Conservation (phyloP, 2,113 vertebrate genomes). For the Oryctolagus cuniculus region DNA sequence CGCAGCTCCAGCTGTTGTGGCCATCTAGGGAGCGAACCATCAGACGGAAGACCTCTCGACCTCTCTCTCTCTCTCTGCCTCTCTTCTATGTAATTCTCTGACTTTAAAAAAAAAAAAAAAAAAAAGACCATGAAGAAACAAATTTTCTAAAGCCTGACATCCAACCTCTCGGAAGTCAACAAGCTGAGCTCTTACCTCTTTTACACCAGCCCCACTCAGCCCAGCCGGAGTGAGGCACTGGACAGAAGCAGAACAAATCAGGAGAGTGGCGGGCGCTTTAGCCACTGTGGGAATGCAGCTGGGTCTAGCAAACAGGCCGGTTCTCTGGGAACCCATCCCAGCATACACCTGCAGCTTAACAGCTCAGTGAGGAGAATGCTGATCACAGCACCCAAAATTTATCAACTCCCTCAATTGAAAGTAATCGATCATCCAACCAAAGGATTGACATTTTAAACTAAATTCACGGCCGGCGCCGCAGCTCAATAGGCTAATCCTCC, state of each 20-base stretch:
- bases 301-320: neutral
- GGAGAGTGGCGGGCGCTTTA: neutral
- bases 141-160: neutral
- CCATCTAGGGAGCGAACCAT: no score
- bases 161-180: neutral
- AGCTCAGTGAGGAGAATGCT: neutral
- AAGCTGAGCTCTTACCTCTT: neutral
- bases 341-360: neutral
- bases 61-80: no score
- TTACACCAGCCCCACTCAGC: neutral
- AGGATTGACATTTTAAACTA: neutral
- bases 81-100: no score
- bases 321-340: neutral
- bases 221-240: neutral
- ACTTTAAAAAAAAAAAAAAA: no score
- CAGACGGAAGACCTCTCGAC: no score
- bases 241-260: neutral
- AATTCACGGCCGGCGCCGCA: no score
- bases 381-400: neutral
- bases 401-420: neutral
- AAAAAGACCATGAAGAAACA: neutral
- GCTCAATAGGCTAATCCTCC: no score
- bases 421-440: neutral
- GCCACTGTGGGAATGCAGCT: neutral
- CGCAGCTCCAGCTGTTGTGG: no score